Conservation (phyloP, 2,797 vertebrate genomes). For the Coregonus ussuriensis region DNA sequence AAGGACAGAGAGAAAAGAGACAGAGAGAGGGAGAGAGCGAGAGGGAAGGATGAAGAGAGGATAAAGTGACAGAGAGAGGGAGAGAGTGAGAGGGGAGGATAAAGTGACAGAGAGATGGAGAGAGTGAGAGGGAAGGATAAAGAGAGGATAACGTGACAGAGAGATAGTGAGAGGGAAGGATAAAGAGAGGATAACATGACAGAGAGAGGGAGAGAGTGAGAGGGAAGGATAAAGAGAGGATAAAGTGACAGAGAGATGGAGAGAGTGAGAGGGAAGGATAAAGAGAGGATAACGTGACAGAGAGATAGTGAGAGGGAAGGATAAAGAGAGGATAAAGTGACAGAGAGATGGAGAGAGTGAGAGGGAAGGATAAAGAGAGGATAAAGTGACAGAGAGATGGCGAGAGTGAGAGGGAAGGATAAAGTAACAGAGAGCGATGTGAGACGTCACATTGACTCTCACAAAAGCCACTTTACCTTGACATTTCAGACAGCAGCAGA, state of each 20-base stretch:
- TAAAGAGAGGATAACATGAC: background rate
- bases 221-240: no score
- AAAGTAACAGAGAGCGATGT: background rate
- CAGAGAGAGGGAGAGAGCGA: background rate
- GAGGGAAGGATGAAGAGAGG: background rate
- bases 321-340: no score
- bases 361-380: slow-evolving; percentile 3
- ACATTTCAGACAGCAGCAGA: background rate
- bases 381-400: background rate
- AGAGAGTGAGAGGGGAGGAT: no score
- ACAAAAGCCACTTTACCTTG: background rate
- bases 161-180: background rate
- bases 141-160: no score
- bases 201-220: background rate
- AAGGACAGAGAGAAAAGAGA: no score
- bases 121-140: no score
- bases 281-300: no score
- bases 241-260: no score
- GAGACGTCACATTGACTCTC: background rate
- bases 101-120: no score
- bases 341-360: background rate
- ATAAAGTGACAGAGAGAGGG: background rate
- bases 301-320: no score
- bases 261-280: no score
- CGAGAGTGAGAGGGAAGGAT: background rate